Evolutionary conservation across 2,797 vertebrate genomes (phyloP).

Genomic region (Macropus fuliginosus): DNA sequence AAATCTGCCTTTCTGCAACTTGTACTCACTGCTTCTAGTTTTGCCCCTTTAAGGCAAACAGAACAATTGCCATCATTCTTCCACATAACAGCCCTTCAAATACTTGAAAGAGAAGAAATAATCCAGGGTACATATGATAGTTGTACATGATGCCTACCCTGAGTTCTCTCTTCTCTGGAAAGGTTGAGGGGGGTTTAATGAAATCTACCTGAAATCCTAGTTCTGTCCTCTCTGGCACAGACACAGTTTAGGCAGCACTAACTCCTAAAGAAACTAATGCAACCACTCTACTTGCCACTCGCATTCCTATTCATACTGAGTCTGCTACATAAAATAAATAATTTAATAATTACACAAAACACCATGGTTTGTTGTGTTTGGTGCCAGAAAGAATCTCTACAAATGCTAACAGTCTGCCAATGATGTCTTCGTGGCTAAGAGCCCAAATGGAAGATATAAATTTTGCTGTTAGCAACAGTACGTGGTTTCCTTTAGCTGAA

Average conservation of each 20-base stretch:
- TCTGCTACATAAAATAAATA: constrained; percentile 30
- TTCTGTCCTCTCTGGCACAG: not conserved
- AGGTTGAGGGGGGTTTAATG: not conserved
- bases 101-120: not conserved
- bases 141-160: not conserved
- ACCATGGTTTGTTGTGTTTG: constrained; percentile 32
- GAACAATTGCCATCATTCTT: not conserved
- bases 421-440: constrained; percentile 31
- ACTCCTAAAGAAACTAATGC: not conserved
- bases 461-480: constrained; percentile 9
- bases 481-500: not conserved
- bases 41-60: not conserved
- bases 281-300: not conserved
- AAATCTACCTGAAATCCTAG: not conserved
- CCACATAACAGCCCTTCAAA: not conserved
- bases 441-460: constrained; percentile 37
- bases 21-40: not conserved
- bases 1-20: not conserved
- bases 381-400: constrained; percentile 46
- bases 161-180: not conserved
- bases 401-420: constrained; percentile 39
- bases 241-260: not conserved
- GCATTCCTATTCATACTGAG: constrained; percentile 1
- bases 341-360: constrained; percentile 41
- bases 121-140: not conserved